Base-by-base conservation (phyloP, 2,113 vertebrate genomes). In the Gallinago media region DNA sequence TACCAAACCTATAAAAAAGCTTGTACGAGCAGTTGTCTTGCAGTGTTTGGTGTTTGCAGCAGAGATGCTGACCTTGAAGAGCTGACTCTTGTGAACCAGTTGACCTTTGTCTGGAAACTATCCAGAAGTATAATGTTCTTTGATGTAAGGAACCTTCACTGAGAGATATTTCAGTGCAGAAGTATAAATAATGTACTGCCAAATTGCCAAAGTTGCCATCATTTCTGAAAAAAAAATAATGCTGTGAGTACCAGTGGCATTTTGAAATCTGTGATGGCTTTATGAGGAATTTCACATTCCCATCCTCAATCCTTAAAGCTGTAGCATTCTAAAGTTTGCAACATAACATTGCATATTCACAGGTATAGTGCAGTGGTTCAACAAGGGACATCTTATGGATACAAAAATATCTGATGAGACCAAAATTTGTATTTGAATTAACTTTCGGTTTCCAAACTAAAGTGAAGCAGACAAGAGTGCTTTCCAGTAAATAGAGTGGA, bases 21-120 rank as follows among this genome's bases (percentile, higher is more conserved):
- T 81, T n/a, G 26, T 27, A 4, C 0, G 0, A 62, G 55, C 59
- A 6, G 59, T 26, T 47, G 25, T 3, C 20, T 70, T 26, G 36
- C 72, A 38, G 49, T 49, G 13, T 55, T 56, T 71, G 19, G 20
- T 46, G 34, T 54, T 29, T 31, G 72, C 73, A 89, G 52, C 73
- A 78, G 80, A 55, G 32, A 6, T 78, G 42, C 26, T 79, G 46
- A 55, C 47, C 56, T 29, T 15, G 19, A 44, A 59, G 56, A 87
- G 42, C 68, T 46, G 42, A 25, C 27, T 76, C 11, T 23, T 42
- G 55, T 58, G 59, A 94, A 70, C 46, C 73, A 54, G 3, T 17
- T 70, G 55, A 40, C n/a, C 56, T 89, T 34, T 36, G 36, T 44
- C 76, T 84, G 73, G 62, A 36, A 89, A 25, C 6, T 17, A 8